Evolutionary conservation across 2,888 invertebrate genomes (phyloP), one percentile per base, ranked within the genome.

Genomic region (Leptopilina drosophilae): DNA sequence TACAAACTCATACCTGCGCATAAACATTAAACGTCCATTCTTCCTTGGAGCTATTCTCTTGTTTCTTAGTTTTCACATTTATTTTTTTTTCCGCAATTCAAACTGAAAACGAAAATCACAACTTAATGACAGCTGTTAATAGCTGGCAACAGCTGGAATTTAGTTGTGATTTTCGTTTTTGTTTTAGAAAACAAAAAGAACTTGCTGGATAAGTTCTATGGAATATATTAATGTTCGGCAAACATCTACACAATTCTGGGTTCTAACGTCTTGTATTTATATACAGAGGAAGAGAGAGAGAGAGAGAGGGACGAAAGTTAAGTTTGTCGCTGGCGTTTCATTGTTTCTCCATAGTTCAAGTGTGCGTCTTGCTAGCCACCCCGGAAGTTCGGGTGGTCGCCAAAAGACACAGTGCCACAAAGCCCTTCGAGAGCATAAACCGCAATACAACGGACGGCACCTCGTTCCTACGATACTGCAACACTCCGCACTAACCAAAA

Each of bases 401-500:
- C 84, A 82, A 83, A 85, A 85, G 87, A 87, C 88, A 56, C 77
- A 64, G 75, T 76, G 20, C 66, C 33, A 56, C 14, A 65, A 49
- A 73, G 33, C 69, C 56, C 78, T 62, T 49, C 64, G 15, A 67
- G 73, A 67, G 73, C 78, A 66, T 69, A 82, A 82, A 84, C 80
- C 82, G 79, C 82, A 81, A 78, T 79, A 67, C 65, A 77, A 64
- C 79, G 81, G 81, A 80, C 20, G 20, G 20, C 20, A 20, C 53
- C 73, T 20, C 69, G 14, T 65, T 77, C 59, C 33, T 69, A 59
- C 62, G 62, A 65, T 79, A 80, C 82, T 76, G 64, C 81, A 81
- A 73, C 77, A 80, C 59, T 76, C 77, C 75, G 78, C 81, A 67
- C 79, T 83, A 81, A 87, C 88, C 89, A 87, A 89, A 90, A 90